phyloP scores from a whole-genome alignment of 2,888 invertebrate species.

The Myathropa florea region DNA sequence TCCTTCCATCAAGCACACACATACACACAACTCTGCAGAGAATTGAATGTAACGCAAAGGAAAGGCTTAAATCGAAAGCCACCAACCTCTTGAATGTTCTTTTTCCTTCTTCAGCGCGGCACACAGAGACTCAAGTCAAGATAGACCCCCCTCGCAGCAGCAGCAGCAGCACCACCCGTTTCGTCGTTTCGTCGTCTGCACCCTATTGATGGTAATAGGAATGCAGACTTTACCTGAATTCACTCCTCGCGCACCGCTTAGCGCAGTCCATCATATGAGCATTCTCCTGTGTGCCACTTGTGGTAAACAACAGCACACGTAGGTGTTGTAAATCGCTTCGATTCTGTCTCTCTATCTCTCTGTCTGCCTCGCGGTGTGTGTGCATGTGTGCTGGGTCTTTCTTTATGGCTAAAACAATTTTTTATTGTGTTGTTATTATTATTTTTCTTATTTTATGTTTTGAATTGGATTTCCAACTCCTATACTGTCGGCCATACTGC shows the following conservation, averaged over 20 bases:
- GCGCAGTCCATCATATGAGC: constrained; percentile 33
- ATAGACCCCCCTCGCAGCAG: background rate
- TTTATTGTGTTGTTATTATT: constrained; percentile 71
- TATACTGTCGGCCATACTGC: background rate
- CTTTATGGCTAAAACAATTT: constrained; percentile 69
- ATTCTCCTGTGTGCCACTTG: constrained; percentile 62
- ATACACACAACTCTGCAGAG: constrained; percentile 1
- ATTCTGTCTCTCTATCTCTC: background rate
- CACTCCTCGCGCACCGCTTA: constrained; percentile 17
- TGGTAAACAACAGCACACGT: constrained; percentile 66
- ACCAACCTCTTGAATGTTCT: constrained; percentile 68
- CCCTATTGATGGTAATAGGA: constrained; percentile 45
- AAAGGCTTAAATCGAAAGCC: constrained; percentile 69
- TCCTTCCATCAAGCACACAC: background rate
- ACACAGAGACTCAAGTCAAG: constrained; percentile 1
- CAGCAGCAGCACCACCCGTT: background rate
- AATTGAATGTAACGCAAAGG: background rate
- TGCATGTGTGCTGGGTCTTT: constrained; percentile 40
- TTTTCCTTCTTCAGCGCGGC: constrained; percentile 25
- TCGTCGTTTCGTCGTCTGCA: constrained; percentile 14
- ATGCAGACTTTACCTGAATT: constrained; percentile 62
- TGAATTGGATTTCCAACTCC: constrained; percentile 68
- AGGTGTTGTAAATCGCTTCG: constrained; percentile 64
- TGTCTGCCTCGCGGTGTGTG: background rate
- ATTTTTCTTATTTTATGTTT: constrained; percentile 70